Percentiles rank a stretch among this genome's conserved stretches.
Conservation (phyloP, 2,113 vertebrate species). For the Antennarius striatus region DNA sequence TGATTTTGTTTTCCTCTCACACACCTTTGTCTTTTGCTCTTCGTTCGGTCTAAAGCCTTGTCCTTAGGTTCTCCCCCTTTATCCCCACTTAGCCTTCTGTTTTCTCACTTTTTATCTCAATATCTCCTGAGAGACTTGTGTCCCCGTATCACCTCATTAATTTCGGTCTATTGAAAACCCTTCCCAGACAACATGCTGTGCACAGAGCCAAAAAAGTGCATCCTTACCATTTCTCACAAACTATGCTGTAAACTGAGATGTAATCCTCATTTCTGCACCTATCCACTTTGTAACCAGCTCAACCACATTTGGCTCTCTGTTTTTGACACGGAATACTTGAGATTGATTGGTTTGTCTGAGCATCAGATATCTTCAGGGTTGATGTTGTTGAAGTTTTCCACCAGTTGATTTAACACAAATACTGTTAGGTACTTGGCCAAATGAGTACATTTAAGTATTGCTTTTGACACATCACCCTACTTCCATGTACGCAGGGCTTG, state of each 20-base stretch:
- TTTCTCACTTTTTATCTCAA: conserved; percentile 61
- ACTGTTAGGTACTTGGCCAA: too few relatives aligned
- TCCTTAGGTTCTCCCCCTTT: conserved; percentile 20
- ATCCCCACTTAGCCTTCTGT: conserved; percentile 32
- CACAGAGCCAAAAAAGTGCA: conserved; percentile 43
- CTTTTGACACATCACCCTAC: too few relatives aligned
- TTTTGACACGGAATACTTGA: conserved; percentile 32
- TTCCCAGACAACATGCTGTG: conserved; percentile 54
- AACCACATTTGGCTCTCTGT: conserved; percentile 38
- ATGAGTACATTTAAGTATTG: too few relatives aligned
- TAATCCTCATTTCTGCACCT: conserved; percentile 21
- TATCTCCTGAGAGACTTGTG: conserved; percentile 50
- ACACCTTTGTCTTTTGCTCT: conserved; percentile 37
- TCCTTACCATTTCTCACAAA: conserved; percentile 22
- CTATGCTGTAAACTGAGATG: conserved; percentile 52
- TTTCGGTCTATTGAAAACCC: conserved; percentile 55
- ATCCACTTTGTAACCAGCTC: conserved; percentile 43
- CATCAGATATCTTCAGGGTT: too few relatives aligned
- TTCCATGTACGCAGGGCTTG: too few relatives aligned
- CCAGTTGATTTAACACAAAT: too few relatives aligned
- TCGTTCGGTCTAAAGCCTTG: conserved; percentile 26
- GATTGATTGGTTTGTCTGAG: conserved; percentile 12
- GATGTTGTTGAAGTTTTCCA: too few relatives aligned
- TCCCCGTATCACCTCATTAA: conserved; percentile 63
- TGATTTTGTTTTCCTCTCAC: conserved; percentile 62